Conservation (phyloP, 2,113 vertebrate species). For the Phrynosoma blainvillii region DNA sequence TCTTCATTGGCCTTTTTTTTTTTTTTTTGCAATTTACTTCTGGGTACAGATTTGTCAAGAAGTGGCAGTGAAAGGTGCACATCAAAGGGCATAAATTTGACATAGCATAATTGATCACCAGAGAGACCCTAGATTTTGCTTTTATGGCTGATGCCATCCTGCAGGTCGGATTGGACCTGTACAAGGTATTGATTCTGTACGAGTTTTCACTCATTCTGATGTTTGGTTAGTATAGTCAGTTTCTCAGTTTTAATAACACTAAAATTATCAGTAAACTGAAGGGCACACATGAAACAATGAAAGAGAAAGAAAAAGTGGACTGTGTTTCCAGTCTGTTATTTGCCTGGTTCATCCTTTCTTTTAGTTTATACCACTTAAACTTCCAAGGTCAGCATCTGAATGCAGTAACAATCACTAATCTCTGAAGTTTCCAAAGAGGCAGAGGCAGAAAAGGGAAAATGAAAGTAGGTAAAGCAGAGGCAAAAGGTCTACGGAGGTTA, state of each 20-base stretch:
- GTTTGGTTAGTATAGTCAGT: background rate
- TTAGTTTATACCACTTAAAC: conserved; percentile 9
- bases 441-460: background rate
- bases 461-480: conserved; percentile 16
- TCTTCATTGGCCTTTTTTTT: background rate
- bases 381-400: conserved; percentile 21
- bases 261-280: background rate
- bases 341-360: conserved; percentile 1
- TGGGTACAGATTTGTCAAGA: background rate
- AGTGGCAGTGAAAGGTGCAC: background rate
- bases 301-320: conserved; percentile 13
- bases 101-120: background rate
- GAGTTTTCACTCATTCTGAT: background rate
- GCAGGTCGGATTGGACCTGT: background rate
- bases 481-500: conserved; percentile 21
- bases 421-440: conserved; percentile 8
- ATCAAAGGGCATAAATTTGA: background rate
- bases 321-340: conserved; percentile 22
- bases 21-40: background rate
- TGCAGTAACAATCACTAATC: conserved; percentile 30
- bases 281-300: background rate
- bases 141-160: background rate
- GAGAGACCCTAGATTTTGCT: background rate
- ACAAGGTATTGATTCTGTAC: background rate
- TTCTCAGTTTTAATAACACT: conserved; percentile 2